Conservation (phyloP, 1,140 invertebrate species). For the Drosophila sp. region DNA sequence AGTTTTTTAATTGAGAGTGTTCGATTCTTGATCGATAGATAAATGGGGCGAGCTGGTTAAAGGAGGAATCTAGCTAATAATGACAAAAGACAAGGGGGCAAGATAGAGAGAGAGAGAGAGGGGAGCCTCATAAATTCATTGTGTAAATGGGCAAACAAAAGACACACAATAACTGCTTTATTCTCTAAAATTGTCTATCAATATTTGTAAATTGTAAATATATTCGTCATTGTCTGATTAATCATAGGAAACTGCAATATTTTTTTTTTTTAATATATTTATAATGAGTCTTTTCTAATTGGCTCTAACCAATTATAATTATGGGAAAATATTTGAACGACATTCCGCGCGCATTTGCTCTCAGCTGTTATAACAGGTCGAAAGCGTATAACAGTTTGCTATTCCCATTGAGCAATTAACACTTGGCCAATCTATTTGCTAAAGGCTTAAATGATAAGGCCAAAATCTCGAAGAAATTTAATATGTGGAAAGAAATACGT, state of each 20-base stretch:
- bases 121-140: slow-evolving; percentile 18
- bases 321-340: slow-evolving; percentile 5
- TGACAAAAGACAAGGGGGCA: slow-evolving; percentile 13
- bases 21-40: slow-evolving; percentile 12
- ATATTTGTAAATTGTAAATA: slow-evolving; percentile 9
- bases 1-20: slow-evolving; percentile 33
- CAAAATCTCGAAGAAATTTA: not conserved
- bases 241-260: slow-evolving; percentile 18
- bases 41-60: slow-evolving; percentile 20
- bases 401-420: slow-evolving; percentile 1
- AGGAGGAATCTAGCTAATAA: slow-evolving; percentile 40
- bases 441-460: slow-evolving; percentile 9
- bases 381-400: not conserved
- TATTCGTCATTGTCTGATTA: slow-evolving; percentile 45
- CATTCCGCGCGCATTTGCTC: not conserved
- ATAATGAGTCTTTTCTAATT: not conserved
- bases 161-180: slow-evolving; percentile 28
- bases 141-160: slow-evolving; percentile 9
- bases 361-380: slow-evolving; percentile 2
- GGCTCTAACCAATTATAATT: not conserved
- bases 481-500: not conserved
- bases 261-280: slow-evolving; percentile 10
- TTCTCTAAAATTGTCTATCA: slow-evolving; percentile 19
- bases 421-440: slow-evolving; percentile 9
- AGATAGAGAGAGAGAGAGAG: not conserved